Conservation (phyloP, 2,797 vertebrate species). For the Cynodonichthys magdalenae region DNA sequence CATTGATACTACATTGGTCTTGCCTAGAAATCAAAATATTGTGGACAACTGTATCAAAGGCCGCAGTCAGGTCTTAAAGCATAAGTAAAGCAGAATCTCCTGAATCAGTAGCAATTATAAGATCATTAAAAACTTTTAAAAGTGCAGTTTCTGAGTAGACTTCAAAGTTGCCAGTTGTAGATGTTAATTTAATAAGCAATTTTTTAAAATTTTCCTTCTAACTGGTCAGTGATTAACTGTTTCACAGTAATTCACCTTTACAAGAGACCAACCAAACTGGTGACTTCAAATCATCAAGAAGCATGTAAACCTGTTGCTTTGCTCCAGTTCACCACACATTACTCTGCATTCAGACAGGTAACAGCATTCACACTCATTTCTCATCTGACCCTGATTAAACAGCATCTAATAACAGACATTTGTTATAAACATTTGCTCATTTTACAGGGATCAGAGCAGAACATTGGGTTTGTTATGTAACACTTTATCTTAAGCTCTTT, state of each 20-base stretch:
- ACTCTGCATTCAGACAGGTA: background rate
- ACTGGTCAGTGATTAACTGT: conserved; percentile 4
- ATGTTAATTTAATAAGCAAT: too few species aligned
- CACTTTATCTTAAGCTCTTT: conserved; percentile 49
- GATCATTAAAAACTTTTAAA: too few species aligned
- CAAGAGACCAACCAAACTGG: conserved; percentile 9
- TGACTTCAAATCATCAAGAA: conserved; percentile 17
- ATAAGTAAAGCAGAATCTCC: too few species aligned
- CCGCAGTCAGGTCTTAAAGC: too few species aligned
- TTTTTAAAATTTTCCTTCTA: background rate
- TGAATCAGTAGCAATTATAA: too few species aligned
- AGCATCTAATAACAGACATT: background rate
- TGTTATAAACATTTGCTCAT: background rate
- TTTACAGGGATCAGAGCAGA: conserved; percentile 22
- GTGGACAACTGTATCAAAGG: too few species aligned
- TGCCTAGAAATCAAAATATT: too few species aligned
- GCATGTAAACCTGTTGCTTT: conserved; percentile 13
- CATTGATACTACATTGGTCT: too few species aligned
- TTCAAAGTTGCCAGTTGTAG: too few species aligned
- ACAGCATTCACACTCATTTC: background rate
- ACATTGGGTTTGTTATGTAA: background rate
- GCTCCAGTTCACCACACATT: conserved; percentile 32
- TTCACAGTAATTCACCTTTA: background rate
- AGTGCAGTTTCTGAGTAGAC: too few species aligned
- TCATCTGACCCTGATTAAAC: background rate